Evolutionary conservation across 2,888 invertebrate species (phyloP).

Genomic region (Campoplex capitator): DNA sequence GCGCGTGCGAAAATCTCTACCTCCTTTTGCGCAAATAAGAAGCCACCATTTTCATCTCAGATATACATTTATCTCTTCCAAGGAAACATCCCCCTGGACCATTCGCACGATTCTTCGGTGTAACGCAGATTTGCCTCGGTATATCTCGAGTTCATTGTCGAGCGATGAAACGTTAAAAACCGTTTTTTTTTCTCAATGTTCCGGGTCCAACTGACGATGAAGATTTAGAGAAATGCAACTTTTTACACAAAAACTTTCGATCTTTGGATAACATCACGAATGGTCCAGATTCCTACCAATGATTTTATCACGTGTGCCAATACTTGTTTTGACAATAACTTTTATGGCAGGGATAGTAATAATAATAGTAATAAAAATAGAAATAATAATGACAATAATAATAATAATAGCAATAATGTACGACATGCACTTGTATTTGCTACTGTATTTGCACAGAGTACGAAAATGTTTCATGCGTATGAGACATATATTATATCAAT

Average conservation of each 20-base stretch:
- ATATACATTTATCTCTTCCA: too few species aligned
- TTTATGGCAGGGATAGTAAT: too few species aligned
- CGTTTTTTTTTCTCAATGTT: too few species aligned
- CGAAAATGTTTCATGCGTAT: constrained; percentile 27
- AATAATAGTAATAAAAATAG: not conserved
- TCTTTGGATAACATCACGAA: not conserved
- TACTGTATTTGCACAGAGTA: constrained; percentile 35
- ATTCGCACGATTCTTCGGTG: too few species aligned
- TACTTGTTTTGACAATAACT: too few species aligned
- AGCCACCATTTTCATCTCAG: too few species aligned
- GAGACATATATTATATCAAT: not conserved
- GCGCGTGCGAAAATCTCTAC: not conserved
- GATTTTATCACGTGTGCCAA: not conserved
- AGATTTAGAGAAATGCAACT: not conserved
- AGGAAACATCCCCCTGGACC: too few species aligned
- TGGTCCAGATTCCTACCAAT: not conserved
- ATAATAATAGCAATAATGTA: constrained; percentile 24
- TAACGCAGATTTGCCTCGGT: too few species aligned
- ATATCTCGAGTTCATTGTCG: too few species aligned
- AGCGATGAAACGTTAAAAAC: too few species aligned
- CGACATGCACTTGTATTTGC: constrained; percentile 9
- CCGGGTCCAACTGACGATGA: not conserved
- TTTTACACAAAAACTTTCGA: not conserved
- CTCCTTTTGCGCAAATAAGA: not conserved
- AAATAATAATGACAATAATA: not conserved